Evolutionary conservation across 2,888 invertebrate genomes (phyloP).

Genomic region (Lepidochrysops patricia): DNA sequence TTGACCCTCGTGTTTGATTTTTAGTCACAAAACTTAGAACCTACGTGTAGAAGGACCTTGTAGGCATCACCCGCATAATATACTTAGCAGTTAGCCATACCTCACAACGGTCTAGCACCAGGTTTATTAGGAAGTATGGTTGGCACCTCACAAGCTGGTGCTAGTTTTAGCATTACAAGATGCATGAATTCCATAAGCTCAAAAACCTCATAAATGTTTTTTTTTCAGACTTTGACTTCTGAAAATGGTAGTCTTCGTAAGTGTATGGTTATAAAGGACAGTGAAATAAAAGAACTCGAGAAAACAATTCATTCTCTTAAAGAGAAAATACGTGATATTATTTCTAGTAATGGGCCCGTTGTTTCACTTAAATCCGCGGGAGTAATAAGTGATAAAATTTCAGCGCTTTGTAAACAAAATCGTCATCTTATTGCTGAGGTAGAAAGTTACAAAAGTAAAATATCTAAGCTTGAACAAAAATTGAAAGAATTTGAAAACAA

Average conservation of each 20-base stretch:
- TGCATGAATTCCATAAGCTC: not conserved
- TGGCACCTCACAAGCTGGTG: too few species aligned
- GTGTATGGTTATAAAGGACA: slow-evolving; percentile 61
- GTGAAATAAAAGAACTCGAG: slow-evolving; percentile 55
- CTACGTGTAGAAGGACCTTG: too few species aligned
- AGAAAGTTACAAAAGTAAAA: slow-evolving; percentile 75
- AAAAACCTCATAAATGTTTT: not conserved
- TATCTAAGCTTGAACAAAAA: slow-evolving; percentile 67
- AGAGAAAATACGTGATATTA: slow-evolving; percentile 66
- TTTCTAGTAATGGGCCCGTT: slow-evolving; percentile 58
- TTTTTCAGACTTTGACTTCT: slow-evolving; percentile 64
- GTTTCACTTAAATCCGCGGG: slow-evolving; percentile 69
- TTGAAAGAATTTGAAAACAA: slow-evolving; percentile 57
- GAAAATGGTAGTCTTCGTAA: slow-evolving; percentile 73
- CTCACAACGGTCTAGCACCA: too few species aligned
- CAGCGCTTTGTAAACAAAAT: slow-evolving; percentile 79
- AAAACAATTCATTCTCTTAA: slow-evolving; percentile 57
- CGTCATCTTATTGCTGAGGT: slow-evolving; percentile 77
- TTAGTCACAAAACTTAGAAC: not conserved
- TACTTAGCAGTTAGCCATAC: too few species aligned
- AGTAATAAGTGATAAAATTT: slow-evolving; percentile 76
- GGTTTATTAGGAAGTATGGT: too few species aligned
- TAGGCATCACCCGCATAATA: too few species aligned
- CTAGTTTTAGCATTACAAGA: too few species aligned
- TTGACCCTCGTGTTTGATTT: too few species aligned